These are phyloP conservation scores for Bambusicola thoracicus DNA, from an alignment of 2,113 vertebrate species.

Conservation along the genomic window DNA sequence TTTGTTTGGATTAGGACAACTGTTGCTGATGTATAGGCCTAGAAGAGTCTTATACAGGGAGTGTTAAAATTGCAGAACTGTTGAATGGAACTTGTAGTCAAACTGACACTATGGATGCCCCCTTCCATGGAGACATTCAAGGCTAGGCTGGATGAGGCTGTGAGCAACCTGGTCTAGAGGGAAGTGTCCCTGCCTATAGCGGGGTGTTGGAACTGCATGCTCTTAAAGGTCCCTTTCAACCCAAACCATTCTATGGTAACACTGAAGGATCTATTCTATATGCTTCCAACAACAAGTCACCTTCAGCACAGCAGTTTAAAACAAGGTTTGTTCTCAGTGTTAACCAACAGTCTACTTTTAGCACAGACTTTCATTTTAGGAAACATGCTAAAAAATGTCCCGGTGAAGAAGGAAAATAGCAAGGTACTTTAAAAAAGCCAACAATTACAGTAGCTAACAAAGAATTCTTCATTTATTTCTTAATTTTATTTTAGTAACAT, in stretches of 20 bases:
- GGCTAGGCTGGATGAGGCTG: no score
- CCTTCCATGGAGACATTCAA: no score
- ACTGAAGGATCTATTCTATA: not conserved
- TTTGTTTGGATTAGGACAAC: not conserved
- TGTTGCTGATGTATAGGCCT: not conserved
- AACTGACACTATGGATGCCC: no score
- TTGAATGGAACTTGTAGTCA: not conserved
- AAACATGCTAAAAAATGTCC: not conserved
- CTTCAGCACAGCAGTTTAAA: not conserved
- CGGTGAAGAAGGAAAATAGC: not conserved
- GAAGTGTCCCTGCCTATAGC: no score
- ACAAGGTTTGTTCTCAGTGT: not conserved
- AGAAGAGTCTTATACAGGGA: no score
- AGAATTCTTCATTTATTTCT: not conserved
- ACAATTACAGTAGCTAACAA: not conserved
- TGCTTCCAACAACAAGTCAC: not conserved
- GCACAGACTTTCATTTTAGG: not conserved
- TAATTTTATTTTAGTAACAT: constrained; percentile 12
- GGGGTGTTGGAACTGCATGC: no score
- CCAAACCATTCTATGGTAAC: no score
- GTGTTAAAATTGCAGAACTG: fast-evolving
- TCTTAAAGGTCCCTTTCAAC: no score
- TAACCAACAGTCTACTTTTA: not conserved
- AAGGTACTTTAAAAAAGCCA: not conserved
- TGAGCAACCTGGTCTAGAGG: no score